A percentile compares a stretch with the other conserved stretches of the same genome.
phyloP scores from a whole-genome alignment of 2,797 vertebrate species.

The Crax fasciolata region DNA sequence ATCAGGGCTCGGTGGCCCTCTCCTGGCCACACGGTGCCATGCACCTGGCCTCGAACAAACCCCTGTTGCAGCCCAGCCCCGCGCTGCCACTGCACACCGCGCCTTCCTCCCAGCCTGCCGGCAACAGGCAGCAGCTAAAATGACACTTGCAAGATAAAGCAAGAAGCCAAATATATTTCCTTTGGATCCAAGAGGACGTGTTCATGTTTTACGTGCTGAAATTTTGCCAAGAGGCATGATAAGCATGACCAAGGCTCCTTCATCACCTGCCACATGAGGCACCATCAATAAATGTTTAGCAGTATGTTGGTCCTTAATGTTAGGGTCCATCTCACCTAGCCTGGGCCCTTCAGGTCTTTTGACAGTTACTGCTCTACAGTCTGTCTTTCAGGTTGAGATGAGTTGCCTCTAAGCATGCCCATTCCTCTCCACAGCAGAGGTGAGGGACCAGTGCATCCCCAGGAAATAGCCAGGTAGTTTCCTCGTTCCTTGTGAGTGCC shows the following conservation, averaged over 20 bases:
- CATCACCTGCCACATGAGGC: not conserved
- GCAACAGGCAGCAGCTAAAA: not conserved
- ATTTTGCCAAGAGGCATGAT: not conserved
- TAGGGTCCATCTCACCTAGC: not conserved
- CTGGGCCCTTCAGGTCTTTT: not conserved
- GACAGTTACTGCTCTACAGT: not conserved
- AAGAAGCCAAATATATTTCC: too few relatives aligned
- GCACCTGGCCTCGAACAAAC: not conserved
- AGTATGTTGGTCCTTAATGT: not conserved
- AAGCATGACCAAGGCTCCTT: not conserved
- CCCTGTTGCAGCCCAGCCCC: not conserved
- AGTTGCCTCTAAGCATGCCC: not conserved
- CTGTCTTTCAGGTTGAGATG: not conserved
- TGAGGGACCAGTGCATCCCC: not conserved
- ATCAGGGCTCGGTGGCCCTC: conserved; percentile 66
- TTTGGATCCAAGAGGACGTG: not conserved
- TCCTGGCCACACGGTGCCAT: conserved; percentile 50
- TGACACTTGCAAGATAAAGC: fast-evolving
- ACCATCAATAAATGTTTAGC: not conserved
- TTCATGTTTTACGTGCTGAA: fast-evolving
- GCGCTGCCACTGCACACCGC: fast-evolving
- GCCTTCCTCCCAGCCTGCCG: not conserved
- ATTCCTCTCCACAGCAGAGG: not conserved
- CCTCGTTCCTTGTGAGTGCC: not conserved
- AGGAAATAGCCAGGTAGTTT: not conserved